Evolutionary conservation across 2,113 vertebrate genomes (phyloP).

Genomic region (Hiodon alosoides): DNA sequence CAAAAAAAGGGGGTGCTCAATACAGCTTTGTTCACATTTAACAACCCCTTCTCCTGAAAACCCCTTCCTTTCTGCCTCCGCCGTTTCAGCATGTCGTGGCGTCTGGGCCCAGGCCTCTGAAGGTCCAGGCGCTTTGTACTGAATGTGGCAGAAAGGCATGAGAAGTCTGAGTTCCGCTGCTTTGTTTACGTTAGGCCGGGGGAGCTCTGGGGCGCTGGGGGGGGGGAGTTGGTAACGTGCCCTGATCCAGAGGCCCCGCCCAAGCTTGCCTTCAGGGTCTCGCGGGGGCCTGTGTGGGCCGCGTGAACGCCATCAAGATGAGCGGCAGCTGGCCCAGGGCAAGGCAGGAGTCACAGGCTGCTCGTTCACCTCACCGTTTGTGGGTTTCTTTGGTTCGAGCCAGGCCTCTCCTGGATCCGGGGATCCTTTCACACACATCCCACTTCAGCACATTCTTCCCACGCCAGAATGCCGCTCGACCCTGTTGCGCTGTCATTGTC

Average conservation of each 20-base stretch:
- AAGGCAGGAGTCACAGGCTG: slow-evolving; percentile 43
- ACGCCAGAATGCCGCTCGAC: slow-evolving; percentile 22
- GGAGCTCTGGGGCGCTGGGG: not conserved
- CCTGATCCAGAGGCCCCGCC: slow-evolving; percentile 31
- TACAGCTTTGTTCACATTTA: not conserved
- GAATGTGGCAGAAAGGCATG: slow-evolving; percentile 33
- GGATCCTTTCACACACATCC: slow-evolving; percentile 50
- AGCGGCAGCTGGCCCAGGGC: slow-evolving; percentile 39
- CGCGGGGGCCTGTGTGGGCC: slow-evolving; percentile 34
- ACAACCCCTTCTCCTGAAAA: not conserved
- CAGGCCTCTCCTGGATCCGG: slow-evolving; percentile 42
- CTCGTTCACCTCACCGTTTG: slow-evolving; percentile 41
- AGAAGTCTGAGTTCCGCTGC: slow-evolving; percentile 41
- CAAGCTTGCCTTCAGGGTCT: slow-evolving; percentile 43
- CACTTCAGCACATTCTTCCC: slow-evolving; percentile 45
- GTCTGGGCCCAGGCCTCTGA: slow-evolving; percentile 25
- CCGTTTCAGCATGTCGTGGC: not conserved
- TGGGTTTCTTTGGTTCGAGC: slow-evolving; percentile 28
- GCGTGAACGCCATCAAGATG: slow-evolving; percentile 58
- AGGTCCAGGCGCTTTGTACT: slow-evolving; percentile 24
- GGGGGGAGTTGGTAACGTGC: not conserved
- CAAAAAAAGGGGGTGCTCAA: not conserved
- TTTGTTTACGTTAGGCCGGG: slow-evolving; percentile 49
- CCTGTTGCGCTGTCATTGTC: not conserved
- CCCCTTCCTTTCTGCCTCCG: no score